phyloP scores from a whole-genome alignment of 1,140 invertebrate genomes.

The Lethrus apterus region DNA sequence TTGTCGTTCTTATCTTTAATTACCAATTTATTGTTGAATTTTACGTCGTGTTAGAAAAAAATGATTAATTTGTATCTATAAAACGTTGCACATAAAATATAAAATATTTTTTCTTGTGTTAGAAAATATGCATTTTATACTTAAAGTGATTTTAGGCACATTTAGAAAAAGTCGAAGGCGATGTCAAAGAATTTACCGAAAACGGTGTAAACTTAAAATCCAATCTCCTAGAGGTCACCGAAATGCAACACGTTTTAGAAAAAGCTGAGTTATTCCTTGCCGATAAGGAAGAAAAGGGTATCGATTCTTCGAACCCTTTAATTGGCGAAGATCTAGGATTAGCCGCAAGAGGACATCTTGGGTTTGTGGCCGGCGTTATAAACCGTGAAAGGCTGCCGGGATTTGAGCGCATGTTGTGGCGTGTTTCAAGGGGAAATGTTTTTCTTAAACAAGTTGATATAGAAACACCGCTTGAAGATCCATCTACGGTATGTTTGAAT shows the following conservation, averaged over 20 bases:
- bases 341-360: constrained; percentile 49
- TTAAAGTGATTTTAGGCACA: constrained; percentile 71
- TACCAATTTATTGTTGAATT: too few species aligned
- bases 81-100: too few species aligned
- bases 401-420: constrained; percentile 96
- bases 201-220: constrained; percentile 90
- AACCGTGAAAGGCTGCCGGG: constrained; percentile 84
- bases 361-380: constrained; percentile 82
- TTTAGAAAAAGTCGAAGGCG: constrained; percentile 88
- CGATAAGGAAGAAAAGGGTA: constrained; percentile 63
- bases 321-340: constrained; percentile 45
- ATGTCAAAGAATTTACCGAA: constrained; percentile 85
- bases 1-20: too few species aligned
- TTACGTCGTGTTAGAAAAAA: too few species aligned
- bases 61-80: too few species aligned
- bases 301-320: constrained; percentile 51
- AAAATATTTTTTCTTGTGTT: constrained; percentile 3
- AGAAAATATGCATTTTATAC: too few species aligned
- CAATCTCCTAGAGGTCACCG: constrained; percentile 89
- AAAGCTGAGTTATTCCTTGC: constrained; percentile 91
- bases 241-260: constrained; percentile 85
- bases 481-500: constrained; percentile 72
- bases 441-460: constrained; percentile 88
- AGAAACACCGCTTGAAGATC: constrained; percentile 82
- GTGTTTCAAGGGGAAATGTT: constrained; percentile 86